Conservation (phyloP, 2,113 vertebrate species). For the Platichthys flesus region DNA sequence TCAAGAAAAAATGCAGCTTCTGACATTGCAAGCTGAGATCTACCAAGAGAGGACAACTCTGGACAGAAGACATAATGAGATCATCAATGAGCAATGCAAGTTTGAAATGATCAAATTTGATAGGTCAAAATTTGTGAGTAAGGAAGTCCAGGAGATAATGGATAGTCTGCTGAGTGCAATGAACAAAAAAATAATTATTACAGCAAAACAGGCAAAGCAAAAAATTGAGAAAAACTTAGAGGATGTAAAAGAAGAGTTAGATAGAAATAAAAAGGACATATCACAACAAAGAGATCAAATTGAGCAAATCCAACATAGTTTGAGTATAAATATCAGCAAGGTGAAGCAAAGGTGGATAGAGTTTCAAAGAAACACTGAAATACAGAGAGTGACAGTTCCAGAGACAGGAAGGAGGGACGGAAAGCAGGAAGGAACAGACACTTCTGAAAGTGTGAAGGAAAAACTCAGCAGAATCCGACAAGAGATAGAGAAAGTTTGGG, state of each 20-base stretch:
- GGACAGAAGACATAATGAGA: slow-evolving; percentile 42
- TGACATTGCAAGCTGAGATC: slow-evolving; percentile 61
- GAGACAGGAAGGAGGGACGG: slow-evolving; percentile 34
- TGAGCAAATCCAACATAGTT: slow-evolving; percentile 56
- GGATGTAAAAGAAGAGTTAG: slow-evolving; percentile 56
- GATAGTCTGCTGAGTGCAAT: slow-evolving; percentile 49
- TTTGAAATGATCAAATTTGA: slow-evolving; percentile 47
- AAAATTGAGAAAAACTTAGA: slow-evolving; percentile 45
- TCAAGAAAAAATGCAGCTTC: slow-evolving; percentile 57
- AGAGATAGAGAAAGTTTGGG: slow-evolving; percentile 53
- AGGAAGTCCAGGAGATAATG: slow-evolving; percentile 44
- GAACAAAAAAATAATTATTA: slow-evolving; percentile 45
- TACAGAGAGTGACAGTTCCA: slow-evolving; percentile 25
- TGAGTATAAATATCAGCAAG: slow-evolving; percentile 52
- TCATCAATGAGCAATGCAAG: slow-evolving; percentile 48
- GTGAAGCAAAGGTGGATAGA: slow-evolving; percentile 55
- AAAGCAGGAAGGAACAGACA: slow-evolving; percentile 11
- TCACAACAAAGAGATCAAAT: slow-evolving; percentile 54
- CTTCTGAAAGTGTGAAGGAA: slow-evolving; percentile 8
- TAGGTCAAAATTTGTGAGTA: slow-evolving; percentile 25
- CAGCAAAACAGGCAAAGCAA: slow-evolving; percentile 54
- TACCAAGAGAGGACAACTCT: slow-evolving; percentile 55
- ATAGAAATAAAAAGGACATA: slow-evolving; percentile 47
- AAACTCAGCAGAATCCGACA: slow-evolving; percentile 44
- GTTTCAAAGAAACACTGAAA: slow-evolving; percentile 8